Evolutionary conservation across 2,113 vertebrate genomes (phyloP), one percentile per base, ranked within the genome.

Genomic region (Dicrurus megarhynchus): DNA sequence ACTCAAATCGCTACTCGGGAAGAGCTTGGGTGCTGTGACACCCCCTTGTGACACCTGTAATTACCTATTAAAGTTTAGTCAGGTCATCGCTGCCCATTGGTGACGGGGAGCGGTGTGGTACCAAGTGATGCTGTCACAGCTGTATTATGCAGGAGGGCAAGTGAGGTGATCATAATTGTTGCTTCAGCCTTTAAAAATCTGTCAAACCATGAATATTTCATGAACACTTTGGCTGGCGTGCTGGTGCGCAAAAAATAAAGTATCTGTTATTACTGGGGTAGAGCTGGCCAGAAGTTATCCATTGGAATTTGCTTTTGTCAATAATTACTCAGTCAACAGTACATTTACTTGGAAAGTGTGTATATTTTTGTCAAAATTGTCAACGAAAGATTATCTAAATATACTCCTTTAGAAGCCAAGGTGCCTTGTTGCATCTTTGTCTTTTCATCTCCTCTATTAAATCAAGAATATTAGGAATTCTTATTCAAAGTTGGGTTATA

Each of bases 101-200:
- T 73, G 67, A 60, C 16, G 7, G 56, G 33, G 27, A 64, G 41
- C 2, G 23, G 22, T 55, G 41, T 24, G 42, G 42, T 18, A 27
- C 37, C 17, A 2, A 69, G 35, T 1, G 3, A 52, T 52, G 52
- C 69, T 90, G 63, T 86, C 75, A 71, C 27, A 44, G 49, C 56
- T 27, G 0, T 35, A 6, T 90, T 76, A 61, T 67, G 71, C 67
- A 75, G 76, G 63, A 90, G 55, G 67, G 42, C 68, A 86, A 74
- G 47, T 11, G 56, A 88, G 73, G 73, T 63, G 76, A 83, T 86
- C 35, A 10, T 80, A 94, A 86, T 63, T 86, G 75, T 86, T 77
- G 85, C 50, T 94, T 95, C 55, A n/a, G 81, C 70, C 64, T 87
- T 77, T 87, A 74, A 87, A 89, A 94, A 65, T 68, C 55, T 87